Percentiles rank a stretch among this genome's conserved stretches.
These are phyloP conservation scores for Cranoglanis bouderius DNA, from an alignment of 2,113 vertebrate species.

Conservation along the genomic window DNA sequence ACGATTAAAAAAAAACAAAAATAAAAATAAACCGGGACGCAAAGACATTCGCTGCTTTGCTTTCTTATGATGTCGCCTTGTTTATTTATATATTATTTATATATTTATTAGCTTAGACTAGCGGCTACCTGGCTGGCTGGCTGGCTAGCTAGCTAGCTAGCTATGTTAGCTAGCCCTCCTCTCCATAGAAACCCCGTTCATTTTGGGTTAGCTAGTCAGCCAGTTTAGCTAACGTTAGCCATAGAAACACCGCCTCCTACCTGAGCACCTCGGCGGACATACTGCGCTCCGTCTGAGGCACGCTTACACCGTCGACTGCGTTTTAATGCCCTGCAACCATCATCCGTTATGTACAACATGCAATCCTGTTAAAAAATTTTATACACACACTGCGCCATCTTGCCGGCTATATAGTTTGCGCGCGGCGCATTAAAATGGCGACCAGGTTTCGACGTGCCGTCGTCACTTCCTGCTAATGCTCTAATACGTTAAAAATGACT, in stretches of 20 bases:
- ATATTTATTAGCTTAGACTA: background rate
- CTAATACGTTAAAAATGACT: too few species aligned
- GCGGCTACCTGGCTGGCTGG: background rate
- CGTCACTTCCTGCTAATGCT: slow-evolving; percentile 13
- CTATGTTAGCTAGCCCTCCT: background rate
- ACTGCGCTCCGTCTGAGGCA: background rate
- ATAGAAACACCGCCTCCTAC: slow-evolving; percentile 15
- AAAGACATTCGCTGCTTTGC: background rate
- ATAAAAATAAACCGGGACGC: background rate
- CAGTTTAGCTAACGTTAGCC: background rate
- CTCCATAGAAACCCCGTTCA: background rate
- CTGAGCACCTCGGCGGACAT: slow-evolving; percentile 57
- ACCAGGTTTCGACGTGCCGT: background rate
- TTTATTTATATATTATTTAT: background rate
- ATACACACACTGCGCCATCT: slow-evolving; percentile 51
- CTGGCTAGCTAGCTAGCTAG: background rate
- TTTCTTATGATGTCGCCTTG: too few species aligned
- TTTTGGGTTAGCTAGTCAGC: background rate
- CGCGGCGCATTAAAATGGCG: slow-evolving; percentile 56
- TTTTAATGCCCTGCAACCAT: background rate
- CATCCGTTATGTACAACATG: background rate
- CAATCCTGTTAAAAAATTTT: too few species aligned
- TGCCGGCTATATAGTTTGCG: slow-evolving; percentile 39
- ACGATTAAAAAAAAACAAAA: background rate
- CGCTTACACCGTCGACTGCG: background rate